Conservation (phyloP, 2,113 vertebrate genomes). For the human (Homo sapiens) region GRCh38 chr7:136822501-136823000, state of each 20-base stretch:
- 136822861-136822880: neutral
- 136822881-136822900: neutral
- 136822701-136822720: neutral
- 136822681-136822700: neutral
- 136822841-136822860: neutral
- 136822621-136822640: neutral
- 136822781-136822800: neutral
- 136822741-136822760: neutral
- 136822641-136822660: neutral
- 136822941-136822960: neutral
- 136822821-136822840: neutral
- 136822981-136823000: neutral
- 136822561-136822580: constrained; percentile 9
- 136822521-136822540: constrained; percentile 27
- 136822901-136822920: neutral
- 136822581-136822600: constrained; percentile 29
- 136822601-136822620: neutral
- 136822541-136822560: neutral
- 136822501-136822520: neutral
- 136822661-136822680: neutral
- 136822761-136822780: neutral
- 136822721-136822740: neutral
- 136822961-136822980: neutral
- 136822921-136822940: neutral
- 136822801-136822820: neutral